These are phyloP conservation scores for Nibea coibor DNA, from an alignment of 2,113 vertebrate species.

Conservation along the genomic window DNA sequence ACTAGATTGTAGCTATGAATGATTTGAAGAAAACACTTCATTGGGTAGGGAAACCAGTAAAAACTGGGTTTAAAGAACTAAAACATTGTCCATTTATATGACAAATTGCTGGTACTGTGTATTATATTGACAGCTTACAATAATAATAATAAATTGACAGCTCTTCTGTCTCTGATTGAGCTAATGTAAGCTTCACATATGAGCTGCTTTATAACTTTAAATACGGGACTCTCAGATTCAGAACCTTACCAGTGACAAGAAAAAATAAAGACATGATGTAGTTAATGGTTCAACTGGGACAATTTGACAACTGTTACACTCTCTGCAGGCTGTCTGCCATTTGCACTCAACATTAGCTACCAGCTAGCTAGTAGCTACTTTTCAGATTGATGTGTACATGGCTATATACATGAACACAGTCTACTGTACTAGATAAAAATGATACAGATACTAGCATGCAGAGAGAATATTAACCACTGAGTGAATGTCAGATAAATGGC, in stretches of 20 bases:
- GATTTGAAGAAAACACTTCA: background rate
- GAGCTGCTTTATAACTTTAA: background rate
- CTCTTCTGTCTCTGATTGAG: constrained; percentile 7
- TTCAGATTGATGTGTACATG: background rate
- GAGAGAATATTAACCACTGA: background rate
- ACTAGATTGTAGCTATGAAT: background rate
- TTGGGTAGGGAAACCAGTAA: background rate
- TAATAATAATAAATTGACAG: background rate
- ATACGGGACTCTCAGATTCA: background rate
- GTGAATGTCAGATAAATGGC: too few relatives aligned
- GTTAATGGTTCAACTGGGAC: background rate
- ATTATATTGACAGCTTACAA: background rate
- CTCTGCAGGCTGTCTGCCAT: background rate
- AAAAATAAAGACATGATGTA: background rate
- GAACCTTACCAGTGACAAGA: background rate
- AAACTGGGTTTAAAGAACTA: background rate
- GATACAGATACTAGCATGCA: background rate
- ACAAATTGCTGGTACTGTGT: constrained; percentile 20
- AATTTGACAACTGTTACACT: background rate
- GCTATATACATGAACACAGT: background rate
- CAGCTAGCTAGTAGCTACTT: background rate
- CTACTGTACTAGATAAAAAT: background rate
- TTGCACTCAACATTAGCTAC: background rate
- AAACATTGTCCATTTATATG: background rate
- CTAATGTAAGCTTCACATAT: background rate